Evolutionary conservation across 2,888 invertebrate genomes (phyloP), one percentile per base, ranked within the genome.

Genomic region (Litoditis marina): DNA sequence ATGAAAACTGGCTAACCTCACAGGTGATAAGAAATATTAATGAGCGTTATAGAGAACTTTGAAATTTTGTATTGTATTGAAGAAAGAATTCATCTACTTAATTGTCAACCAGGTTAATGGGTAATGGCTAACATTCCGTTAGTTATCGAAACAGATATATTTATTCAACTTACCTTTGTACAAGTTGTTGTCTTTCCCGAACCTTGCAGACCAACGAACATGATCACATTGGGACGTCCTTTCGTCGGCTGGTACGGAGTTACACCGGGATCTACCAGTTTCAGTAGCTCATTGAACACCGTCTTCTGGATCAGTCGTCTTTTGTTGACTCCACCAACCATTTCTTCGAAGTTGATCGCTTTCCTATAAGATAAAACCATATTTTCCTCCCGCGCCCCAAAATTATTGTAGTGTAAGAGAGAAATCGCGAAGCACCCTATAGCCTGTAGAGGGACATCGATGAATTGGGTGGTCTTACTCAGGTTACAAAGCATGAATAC

Each of bases 151-250:
- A 13, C 28, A 30, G 30, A 36, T 19, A 6, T 28, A 30, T 57
- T 16, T n/a, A 25, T 49, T 19, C 16, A 5, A 4, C 47, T 22
- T 67, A 86, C 86, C 83, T 99, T 98, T 69, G 96, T 98, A 87
- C 98, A 99, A 1, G 96, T 95, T 28, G 98, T 98, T 0, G 98
- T 99, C 87, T 99, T 98, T 75, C 98, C 98, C 62, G 95, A 94
- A 68, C 98, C 98, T 87, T 98, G 98, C 13, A 98, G 88, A 81
- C 98, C 98, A 58, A 98, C 98, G 87, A 98, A 98, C 98, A 99
- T 99, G 77, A 99, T 91, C 25, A 98, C 88, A 85, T 98, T 99
- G 49, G 91, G 89, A 82, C 90, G 90, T 55, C 94, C 96, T 86
- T 98, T 98, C 0, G 90, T 87, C 25, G 98, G 98, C 82, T 92